phyloP scores from a whole-genome alignment of 2,888 invertebrate genomes.

The Embidobia sp. region DNA sequence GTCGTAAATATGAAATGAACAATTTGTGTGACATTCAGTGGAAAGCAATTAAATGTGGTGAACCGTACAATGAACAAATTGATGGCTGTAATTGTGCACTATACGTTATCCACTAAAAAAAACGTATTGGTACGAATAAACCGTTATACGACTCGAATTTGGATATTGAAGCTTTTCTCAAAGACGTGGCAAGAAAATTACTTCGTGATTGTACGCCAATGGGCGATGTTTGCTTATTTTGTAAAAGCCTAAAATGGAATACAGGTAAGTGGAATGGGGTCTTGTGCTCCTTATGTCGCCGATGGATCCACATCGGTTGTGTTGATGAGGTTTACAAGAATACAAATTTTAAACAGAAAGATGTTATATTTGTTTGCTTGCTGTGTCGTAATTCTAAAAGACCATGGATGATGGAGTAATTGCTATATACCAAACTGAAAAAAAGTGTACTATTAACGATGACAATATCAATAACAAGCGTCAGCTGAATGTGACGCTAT shows the following conservation, averaged over 20 bases:
- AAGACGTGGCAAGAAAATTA: neutral
- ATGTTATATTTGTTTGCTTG: neutral
- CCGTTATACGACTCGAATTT: neutral
- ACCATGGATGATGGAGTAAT: neutral
- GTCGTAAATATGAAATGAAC: neutral
- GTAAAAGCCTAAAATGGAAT: neutral
- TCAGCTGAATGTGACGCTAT: too few species aligned
- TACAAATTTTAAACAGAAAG: neutral
- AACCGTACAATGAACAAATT: neutral
- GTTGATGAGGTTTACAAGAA: neutral
- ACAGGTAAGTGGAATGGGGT: neutral
- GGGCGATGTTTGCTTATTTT: neutral
- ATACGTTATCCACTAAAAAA: slow-evolving; percentile 1
- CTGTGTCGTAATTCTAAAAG: neutral
- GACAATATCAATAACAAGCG: too few species aligned
- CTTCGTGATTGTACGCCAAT: neutral
- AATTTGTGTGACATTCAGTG: too few species aligned
- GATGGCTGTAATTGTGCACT: slow-evolving; percentile 9
- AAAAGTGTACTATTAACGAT: too few species aligned
- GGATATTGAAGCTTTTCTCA: neutral
- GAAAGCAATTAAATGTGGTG: neutral
- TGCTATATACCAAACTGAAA: too few species aligned
- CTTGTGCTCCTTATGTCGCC: slow-evolving; percentile 2
- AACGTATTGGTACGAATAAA: neutral
- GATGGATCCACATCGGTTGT: slow-evolving; percentile 2